Percentiles rank a stretch among this genome's conserved stretches.
Conservation (phyloP, 2,797 vertebrate species). For the Eulemur mongoz region DNA sequence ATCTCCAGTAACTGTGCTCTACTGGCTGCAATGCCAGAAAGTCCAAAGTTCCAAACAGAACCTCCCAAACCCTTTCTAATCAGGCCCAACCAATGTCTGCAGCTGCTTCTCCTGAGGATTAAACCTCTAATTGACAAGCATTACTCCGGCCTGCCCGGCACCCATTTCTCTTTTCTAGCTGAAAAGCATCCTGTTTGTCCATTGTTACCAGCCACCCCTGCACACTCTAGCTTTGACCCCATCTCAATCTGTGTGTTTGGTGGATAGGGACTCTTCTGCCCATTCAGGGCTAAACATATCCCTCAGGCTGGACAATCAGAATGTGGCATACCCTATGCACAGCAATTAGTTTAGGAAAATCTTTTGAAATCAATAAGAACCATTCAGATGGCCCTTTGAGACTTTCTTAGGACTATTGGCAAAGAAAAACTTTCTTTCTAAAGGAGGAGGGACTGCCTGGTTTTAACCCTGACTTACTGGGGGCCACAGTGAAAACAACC, state of each 20-base stretch:
- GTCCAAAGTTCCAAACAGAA: background rate
- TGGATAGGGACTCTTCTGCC: background rate
- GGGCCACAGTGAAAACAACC: background rate
- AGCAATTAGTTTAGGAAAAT: background rate
- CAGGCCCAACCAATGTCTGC: background rate
- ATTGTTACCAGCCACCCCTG: background rate
- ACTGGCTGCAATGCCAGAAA: background rate
- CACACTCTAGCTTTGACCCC: background rate
- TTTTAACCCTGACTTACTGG: background rate
- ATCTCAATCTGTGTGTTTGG: background rate
- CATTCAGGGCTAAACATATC: background rate
- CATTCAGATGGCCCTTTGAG: background rate
- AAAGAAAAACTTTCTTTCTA: background rate
- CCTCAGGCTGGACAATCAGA: background rate
- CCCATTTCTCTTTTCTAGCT: background rate
- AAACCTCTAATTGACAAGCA: background rate
- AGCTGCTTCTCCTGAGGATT: background rate
- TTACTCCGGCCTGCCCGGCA: background rate
- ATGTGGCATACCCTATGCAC: background rate
- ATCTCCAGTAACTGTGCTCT: background rate
- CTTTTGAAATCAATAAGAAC: background rate
- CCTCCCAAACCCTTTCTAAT: background rate
- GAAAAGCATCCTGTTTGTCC: background rate
- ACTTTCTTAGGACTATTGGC: background rate
- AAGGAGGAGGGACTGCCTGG: background rate